These are phyloP conservation scores for Coracopsis vasa DNA, from an alignment of 2,113 vertebrate species.

Conservation along the genomic window DNA sequence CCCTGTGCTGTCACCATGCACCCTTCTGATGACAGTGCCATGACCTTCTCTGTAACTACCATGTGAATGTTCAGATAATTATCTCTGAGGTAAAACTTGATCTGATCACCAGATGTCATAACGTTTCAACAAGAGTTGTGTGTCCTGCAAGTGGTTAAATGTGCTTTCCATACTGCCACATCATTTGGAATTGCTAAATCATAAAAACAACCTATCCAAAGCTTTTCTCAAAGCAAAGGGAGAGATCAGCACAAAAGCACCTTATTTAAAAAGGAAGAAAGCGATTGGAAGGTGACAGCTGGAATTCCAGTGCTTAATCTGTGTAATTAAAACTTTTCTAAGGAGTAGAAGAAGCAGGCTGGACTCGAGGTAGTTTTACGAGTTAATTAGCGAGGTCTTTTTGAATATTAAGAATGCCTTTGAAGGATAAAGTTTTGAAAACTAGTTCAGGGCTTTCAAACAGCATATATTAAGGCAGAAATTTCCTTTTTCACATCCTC, in stretches of 20 bases:
- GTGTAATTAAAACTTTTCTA: slow-evolving; percentile 64
- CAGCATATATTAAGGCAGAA: slow-evolving; percentile 63
- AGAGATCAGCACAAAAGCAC: slow-evolving; percentile 39
- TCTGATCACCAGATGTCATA: not conserved
- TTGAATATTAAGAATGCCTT: slow-evolving; percentile 65
- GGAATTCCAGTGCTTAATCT: slow-evolving; percentile 63
- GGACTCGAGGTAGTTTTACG: slow-evolving; percentile 60
- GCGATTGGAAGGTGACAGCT: slow-evolving; percentile 59
- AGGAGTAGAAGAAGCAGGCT: slow-evolving; percentile 55
- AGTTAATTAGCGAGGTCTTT: slow-evolving; percentile 66
- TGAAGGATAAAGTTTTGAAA: slow-evolving; percentile 65
- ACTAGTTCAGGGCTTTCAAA: slow-evolving; percentile 67
- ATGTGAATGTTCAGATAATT: not conserved
- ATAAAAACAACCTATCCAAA: not conserved
- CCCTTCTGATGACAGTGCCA: not conserved
- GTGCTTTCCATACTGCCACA: not conserved
- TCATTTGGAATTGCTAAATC: not conserved
- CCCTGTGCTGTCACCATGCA: not conserved
- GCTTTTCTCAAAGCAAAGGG: slow-evolving; percentile 34
- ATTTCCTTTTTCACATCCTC: slow-evolving; percentile 22
- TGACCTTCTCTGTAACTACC: not conserved
- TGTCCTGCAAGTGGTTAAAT: not conserved
- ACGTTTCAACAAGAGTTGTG: rapidly evolving
- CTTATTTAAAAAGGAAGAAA: slow-evolving; percentile 37
- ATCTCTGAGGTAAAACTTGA: not conserved